Percentiles rank a stretch among this genome's conserved stretches.
Evolutionary conservation across 2,888 invertebrate genomes (phyloP).

Genomic region (Osedax frankpressi): DNA sequence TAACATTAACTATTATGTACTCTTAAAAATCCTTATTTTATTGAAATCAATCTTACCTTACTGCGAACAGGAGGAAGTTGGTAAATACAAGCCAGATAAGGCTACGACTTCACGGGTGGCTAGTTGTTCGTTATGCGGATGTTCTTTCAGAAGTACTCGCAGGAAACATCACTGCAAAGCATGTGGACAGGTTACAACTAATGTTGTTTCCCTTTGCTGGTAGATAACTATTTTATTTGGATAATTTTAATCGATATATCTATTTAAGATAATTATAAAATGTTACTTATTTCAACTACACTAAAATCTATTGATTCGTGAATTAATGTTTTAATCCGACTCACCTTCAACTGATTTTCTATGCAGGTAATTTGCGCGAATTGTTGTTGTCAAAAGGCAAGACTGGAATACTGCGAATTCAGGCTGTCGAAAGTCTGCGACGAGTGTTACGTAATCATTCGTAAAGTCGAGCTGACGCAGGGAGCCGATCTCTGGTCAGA

Average conservation of each 20-base stretch:
- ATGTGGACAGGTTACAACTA: not conserved
- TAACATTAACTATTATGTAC: no score
- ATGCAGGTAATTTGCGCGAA: constrained; percentile 9
- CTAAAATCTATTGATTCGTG: no score
- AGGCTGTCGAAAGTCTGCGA: constrained; percentile 6
- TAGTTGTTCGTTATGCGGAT: constrained; percentile 1
- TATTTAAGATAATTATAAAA: no score
- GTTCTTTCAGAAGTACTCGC: not conserved
- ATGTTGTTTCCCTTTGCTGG: no score
- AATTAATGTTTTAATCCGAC: no score
- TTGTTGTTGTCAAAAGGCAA: not conserved
- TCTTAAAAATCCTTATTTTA: no score
- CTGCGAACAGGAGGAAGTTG: not conserved
- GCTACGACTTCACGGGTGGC: not conserved
- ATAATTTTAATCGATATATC: no score
- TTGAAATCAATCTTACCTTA: no score
- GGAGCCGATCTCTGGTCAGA: constrained; percentile 5
- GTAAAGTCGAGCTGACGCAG: constrained; percentile 5
- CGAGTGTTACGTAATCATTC: constrained; percentile 15
- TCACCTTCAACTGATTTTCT: no score
- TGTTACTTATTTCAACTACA: no score
- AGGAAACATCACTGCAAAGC: constrained; percentile 11
- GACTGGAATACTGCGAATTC: constrained; percentile 5
- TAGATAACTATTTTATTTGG: no score
- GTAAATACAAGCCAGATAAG: constrained; percentile 9